Evolutionary conservation across 2,888 invertebrate genomes (phyloP), one percentile per base, ranked within the genome.

Genomic region (Augiades crinisus): DNA sequence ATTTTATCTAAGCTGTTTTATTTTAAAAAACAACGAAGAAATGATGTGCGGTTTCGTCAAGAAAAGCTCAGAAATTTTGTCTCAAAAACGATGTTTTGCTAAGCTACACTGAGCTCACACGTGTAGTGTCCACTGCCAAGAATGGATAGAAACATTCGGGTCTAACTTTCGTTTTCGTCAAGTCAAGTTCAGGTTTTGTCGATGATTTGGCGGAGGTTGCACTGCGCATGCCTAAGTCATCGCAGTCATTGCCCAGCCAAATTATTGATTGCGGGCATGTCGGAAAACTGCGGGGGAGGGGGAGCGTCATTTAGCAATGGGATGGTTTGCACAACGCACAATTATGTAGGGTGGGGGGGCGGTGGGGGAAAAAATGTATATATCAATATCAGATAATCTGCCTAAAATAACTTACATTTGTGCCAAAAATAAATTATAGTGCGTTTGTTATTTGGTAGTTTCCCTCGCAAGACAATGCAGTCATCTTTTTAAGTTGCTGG

Each of bases 271-370:
- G 76, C 81, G 65, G 87, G 86, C 88, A 86, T 82, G 82, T 85
- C 85, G 88, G 78, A 85, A 86, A 86, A 81, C 75, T 76, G 74
- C 72, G 67, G 77, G 77, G 60, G 55, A 66, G 64, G 67, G 68
- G 62, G 63, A 68, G 70, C 65, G 78, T 82, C 83, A 86, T 84
- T 85, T 85, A 83, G 80, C 81, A 76, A 69, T 84, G 83, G 78
- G 85, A 89, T 89, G 88, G 88, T 89, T 89, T 89, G 88, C 88
- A 86, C 86, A 85, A 77, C 81, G 81, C 74, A 83, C 86, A 87
- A 87, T 88, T 88, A 89, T 79, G 80, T 76, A 72, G 80, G 76
- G 70, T 61, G 78, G 75, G 68, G n/a, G 69, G 73, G 64, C 55
- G 63, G 65, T 74, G 78, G 73, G 64, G 65, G 65, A 81, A 87